Percentiles rank a stretch among this genome's conserved stretches.
Evolutionary conservation across 2,113 vertebrate species (phyloP).

Genomic region (Galemys pyrenaicus): DNA sequence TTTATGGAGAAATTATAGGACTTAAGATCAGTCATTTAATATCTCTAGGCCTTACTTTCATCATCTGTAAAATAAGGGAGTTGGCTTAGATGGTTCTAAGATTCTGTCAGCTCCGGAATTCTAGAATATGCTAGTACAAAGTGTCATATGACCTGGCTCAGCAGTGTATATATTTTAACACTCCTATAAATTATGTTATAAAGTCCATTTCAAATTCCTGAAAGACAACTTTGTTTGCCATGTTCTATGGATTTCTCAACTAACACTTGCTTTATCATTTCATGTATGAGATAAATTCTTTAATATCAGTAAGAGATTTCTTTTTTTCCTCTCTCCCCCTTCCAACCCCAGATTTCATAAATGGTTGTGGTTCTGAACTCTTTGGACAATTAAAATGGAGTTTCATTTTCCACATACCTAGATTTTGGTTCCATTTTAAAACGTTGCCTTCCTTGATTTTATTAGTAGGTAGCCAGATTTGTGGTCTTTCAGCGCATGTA

Average conservation of each 20-base stretch:
- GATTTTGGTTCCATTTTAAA: neutral
- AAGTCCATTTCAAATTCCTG: neutral
- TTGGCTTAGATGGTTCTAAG: neutral
- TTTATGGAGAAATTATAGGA: neutral
- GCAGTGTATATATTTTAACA: neutral
- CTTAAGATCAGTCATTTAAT: neutral
- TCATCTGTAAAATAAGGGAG: neutral
- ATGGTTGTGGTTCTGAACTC: neutral
- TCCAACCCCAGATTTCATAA: neutral
- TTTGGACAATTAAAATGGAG: neutral
- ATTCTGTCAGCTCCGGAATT: neutral
- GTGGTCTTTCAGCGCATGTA: neutral
- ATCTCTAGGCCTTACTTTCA: neutral
- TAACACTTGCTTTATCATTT: neutral
- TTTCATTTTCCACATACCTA: neutral
- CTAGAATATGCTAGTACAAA: conserved; percentile 7
- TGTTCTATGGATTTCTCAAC: neutral
- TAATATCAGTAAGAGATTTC: neutral
- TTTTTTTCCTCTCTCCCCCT: neutral
- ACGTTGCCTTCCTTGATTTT: neutral
- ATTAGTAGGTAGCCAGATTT: neutral
- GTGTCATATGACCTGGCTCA: neutral
- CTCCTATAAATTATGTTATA: neutral
- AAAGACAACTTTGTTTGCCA: neutral
- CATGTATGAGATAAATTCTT: neutral